phyloP scores from a whole-genome alignment of 2,113 vertebrate species.

The Otis tarda region DNA sequence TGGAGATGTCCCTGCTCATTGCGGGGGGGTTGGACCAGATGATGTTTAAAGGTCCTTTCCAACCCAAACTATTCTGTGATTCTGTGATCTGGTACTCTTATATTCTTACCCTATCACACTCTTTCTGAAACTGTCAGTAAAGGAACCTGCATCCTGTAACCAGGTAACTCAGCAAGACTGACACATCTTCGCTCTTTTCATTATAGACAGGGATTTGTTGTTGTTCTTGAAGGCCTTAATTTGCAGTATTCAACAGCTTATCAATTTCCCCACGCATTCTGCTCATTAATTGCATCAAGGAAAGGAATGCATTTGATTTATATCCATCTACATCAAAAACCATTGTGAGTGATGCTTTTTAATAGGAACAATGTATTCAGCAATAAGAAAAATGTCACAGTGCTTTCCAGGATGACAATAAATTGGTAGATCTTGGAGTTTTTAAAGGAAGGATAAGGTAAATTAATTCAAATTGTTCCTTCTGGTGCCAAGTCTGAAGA shows the following conservation, averaged over 20 bases:
- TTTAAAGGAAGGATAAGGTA: background rate
- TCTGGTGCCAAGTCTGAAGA: background rate
- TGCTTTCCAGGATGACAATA: constrained; percentile 16
- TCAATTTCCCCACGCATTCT: background rate
- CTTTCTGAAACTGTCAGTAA: constrained; percentile 12
- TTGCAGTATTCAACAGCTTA: constrained; percentile 19
- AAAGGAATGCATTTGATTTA: constrained; percentile 34
- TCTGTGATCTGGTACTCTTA: background rate
- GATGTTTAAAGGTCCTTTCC: too few species aligned
- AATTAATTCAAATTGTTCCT: background rate
- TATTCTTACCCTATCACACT: background rate
- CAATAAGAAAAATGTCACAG: constrained; percentile 8
- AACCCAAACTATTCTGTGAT: too few species aligned
- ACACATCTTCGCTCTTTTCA: background rate
- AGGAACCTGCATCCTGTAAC: background rate
- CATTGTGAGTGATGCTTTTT: background rate
- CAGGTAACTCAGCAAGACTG: constrained; percentile 13
- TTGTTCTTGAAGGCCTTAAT: constrained; percentile 28
- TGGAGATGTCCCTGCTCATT: too few species aligned
- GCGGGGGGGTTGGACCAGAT: too few species aligned
- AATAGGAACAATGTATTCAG: background rate
- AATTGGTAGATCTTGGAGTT: background rate
- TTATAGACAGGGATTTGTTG: background rate
- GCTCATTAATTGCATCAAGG: background rate
- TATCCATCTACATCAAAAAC: background rate